A percentile compares a stretch with the other conserved stretches of the same genome.
phyloP scores from a whole-genome alignment of 2,797 vertebrate genomes.

The Alca torda region DNA sequence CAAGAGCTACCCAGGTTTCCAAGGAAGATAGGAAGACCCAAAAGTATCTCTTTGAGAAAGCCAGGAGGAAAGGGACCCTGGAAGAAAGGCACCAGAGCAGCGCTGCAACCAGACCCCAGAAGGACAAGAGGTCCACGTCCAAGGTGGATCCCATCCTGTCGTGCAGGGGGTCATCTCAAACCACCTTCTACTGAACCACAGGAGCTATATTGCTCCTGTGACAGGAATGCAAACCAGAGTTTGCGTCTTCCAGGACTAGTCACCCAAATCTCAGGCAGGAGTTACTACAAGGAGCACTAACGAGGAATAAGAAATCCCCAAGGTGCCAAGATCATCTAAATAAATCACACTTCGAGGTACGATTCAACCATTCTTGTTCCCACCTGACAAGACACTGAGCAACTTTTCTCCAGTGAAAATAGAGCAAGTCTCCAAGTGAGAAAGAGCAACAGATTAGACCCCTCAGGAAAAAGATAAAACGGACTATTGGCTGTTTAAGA shows the following conservation, averaged over 20 bases:
- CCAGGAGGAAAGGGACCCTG: not conserved
- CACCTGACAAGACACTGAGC: not conserved
- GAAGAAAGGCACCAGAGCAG: not conserved
- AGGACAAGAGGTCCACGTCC: not conserved
- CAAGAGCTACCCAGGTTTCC: not conserved
- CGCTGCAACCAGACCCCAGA: not conserved
- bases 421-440: not conserved
- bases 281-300: not conserved
- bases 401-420: not conserved
- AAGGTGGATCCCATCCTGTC: not conserved
- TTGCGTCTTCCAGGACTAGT: not conserved
- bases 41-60: not conserved
- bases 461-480: not conserved
- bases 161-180: not conserved
- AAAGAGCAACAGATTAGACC: slow-evolving; percentile 7
- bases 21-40: not conserved
- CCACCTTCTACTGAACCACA: not conserved
- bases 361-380: not conserved
- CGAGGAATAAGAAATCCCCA: not conserved
- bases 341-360: not conserved
- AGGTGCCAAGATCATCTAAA: not conserved
- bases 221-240: accelerated
- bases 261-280: not conserved
- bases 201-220: not conserved
- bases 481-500: slow-evolving; percentile 27